Conservation (phyloP, 1,140 invertebrate genomes). For the Euwallacea similis region DNA sequence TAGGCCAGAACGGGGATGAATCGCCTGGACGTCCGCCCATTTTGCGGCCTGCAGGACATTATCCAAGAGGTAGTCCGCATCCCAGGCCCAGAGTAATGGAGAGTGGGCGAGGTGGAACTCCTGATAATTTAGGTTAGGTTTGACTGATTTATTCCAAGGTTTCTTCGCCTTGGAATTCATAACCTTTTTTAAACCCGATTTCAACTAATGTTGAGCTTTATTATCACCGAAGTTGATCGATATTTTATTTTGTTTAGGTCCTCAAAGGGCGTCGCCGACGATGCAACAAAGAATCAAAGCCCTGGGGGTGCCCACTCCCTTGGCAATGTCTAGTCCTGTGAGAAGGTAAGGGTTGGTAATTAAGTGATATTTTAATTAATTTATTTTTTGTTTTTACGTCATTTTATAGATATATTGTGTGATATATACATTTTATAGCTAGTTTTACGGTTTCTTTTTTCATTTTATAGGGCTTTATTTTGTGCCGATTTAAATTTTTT, state of each 20-base stretch:
- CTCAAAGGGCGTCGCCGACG: constrained; percentile 73
- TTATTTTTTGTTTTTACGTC: constrained; percentile 7
- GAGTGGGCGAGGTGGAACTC: constrained; percentile 69
- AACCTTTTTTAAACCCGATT: too few species aligned
- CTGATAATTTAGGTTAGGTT: constrained; percentile 55
- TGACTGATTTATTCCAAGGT: too few species aligned
- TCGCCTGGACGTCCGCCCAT: constrained; percentile 30
- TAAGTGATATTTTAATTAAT: constrained; percentile 8
- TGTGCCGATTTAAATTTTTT: background rate
- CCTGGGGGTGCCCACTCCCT: constrained; percentile 83
- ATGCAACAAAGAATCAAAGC: constrained; percentile 89
- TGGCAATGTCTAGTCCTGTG: constrained; percentile 82
- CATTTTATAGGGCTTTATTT: background rate
- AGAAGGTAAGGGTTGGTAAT: constrained; percentile 63
- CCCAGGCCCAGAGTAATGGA: constrained; percentile 70
- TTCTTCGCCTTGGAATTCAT: too few species aligned
- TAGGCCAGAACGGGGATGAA: constrained; percentile 19
- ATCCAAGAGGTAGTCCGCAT: constrained; percentile 71
- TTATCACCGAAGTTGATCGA: too few species aligned
- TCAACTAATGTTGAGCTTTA: too few species aligned
- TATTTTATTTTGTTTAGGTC: constrained; percentile 42
- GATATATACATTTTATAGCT: too few species aligned
- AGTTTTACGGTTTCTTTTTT: constrained; percentile 2
- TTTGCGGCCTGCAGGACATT: constrained; percentile 8
- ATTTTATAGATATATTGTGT: background rate